These are phyloP conservation scores for Oenanthe oenanthe DNA, from an alignment of 2,113 vertebrate species.

Conservation along the genomic window DNA sequence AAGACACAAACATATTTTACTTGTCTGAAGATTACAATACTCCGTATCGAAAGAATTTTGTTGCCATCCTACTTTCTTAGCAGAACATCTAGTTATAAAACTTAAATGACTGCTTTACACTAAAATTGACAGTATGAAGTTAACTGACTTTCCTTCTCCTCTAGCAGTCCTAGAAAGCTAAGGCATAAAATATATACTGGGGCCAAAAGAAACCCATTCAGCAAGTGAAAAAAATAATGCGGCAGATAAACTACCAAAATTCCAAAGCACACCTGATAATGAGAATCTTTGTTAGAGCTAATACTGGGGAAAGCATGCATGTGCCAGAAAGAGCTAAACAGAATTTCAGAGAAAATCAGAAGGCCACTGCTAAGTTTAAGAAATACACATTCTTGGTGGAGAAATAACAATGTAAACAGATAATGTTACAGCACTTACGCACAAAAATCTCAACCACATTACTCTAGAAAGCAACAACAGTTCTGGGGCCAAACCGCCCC, in stretches of 20 bases:
- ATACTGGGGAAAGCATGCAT: background rate
- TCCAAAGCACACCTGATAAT: background rate
- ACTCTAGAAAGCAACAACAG: background rate
- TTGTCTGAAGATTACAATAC: background rate
- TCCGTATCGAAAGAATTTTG: background rate
- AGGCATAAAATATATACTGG: background rate
- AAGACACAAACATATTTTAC: background rate
- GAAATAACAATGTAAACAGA: background rate
- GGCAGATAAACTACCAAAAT: background rate
- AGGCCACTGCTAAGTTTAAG: background rate
- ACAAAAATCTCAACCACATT: background rate
- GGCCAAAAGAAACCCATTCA: background rate
- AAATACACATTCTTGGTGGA: background rate
- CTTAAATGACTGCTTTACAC: background rate
- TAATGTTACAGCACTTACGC: background rate
- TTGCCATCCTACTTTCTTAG: background rate
- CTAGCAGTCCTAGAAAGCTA: background rate
- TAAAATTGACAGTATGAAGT: background rate
- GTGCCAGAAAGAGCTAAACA: background rate
- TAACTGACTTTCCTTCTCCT: background rate
- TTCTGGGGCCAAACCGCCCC: background rate
- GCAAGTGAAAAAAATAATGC: background rate
- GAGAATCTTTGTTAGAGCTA: background rate
- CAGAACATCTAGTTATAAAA: background rate
- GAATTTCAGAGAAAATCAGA: background rate